Percentiles rank a stretch among this genome's conserved stretches.
These are phyloP conservation scores for Neoarius graeffei DNA, from an alignment of 2,113 vertebrate species.

Conservation along the genomic window DNA sequence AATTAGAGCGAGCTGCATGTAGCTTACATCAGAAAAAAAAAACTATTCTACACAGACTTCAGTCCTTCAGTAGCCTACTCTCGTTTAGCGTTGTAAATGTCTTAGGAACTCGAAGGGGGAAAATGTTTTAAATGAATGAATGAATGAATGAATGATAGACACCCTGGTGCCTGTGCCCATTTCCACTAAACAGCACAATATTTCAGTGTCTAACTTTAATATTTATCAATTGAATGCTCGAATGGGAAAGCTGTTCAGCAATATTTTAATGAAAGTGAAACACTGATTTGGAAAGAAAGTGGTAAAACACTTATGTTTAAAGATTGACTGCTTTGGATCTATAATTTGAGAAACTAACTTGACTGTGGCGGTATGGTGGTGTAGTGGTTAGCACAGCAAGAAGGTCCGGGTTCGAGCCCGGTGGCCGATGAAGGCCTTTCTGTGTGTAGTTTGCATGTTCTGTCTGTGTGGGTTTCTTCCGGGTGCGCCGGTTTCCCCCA, in stretches of 20 bases:
- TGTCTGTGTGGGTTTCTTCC: too few relatives aligned
- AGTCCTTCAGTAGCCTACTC: background rate
- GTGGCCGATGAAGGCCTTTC: too few relatives aligned
- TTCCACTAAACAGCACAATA: background rate
- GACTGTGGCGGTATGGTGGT: too few relatives aligned
- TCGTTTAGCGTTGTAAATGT: background rate
- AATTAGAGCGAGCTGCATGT: background rate
- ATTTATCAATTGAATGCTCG: background rate
- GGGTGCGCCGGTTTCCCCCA: too few relatives aligned
- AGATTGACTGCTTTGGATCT: background rate
- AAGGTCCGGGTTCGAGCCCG: too few relatives aligned
- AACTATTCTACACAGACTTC: background rate
- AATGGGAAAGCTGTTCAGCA: background rate
- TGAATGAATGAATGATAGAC: background rate
- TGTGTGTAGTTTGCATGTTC: too few relatives aligned
- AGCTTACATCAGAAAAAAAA: conserved; percentile 10
- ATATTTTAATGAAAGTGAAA: background rate
- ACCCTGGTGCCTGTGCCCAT: background rate
- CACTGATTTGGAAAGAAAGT: background rate
- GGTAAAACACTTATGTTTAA: background rate
- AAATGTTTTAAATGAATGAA: too few relatives aligned
- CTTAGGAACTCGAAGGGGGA: background rate
- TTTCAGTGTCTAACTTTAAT: background rate
- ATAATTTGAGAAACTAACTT: background rate
- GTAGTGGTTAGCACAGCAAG: too few relatives aligned